Evolutionary conservation across 2,797 vertebrate genomes (phyloP).

Genomic region (Syndactyla subalaris): DNA sequence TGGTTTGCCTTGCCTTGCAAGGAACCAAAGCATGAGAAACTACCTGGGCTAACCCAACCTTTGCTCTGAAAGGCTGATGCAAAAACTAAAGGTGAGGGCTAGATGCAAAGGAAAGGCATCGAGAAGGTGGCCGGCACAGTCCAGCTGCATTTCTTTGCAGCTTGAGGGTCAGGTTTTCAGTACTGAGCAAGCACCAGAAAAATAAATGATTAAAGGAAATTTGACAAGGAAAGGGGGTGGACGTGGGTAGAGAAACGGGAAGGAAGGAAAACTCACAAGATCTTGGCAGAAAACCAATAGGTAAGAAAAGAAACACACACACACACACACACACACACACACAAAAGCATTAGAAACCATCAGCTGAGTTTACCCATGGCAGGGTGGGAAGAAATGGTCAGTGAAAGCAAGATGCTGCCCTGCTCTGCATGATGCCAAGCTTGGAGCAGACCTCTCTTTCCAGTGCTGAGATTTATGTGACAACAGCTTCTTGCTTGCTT

Average conservation of each 20-base stretch:
- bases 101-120: not conserved
- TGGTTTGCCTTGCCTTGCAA: not conserved
- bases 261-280: conserved; percentile 9
- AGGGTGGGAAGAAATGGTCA: not conserved
- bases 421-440: not conserved
- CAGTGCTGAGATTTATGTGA: not conserved
- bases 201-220: conserved; percentile 36
- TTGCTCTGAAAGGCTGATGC: not conserved
- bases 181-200: conserved; percentile 1
- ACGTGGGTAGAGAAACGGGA: not conserved
- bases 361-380: not conserved
- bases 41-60: not conserved
- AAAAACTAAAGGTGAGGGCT: not conserved
- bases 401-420: not conserved
- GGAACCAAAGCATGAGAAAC: not conserved
- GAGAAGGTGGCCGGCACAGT: fast-evolving
- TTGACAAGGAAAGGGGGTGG: conserved; percentile 22
- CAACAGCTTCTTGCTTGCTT: not conserved
- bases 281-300: not conserved
- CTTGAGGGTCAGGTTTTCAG: not conserved
- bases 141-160: not conserved
- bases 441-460: not conserved
- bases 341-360: not conserved
- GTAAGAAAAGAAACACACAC: not conserved
- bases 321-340: no score